phyloP scores from a whole-genome alignment of 2,113 vertebrate species.

The Cynopterus brachyotis region DNA sequence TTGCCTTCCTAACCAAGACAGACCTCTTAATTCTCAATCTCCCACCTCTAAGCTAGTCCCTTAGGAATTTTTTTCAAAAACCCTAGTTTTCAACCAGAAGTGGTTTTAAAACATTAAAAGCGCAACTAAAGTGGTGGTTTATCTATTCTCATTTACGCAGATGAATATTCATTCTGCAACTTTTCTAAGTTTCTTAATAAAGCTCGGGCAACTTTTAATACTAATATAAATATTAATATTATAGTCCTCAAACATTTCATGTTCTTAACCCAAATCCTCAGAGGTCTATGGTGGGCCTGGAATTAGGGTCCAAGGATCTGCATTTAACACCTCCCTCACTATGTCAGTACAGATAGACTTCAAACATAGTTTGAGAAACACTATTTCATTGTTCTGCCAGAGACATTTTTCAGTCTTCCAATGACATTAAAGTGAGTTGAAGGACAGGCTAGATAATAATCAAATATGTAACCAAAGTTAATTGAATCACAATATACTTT shows the following conservation, averaged over 20 bases:
- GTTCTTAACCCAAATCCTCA: neutral
- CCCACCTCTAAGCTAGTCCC: neutral
- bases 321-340: neutral
- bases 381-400: neutral
- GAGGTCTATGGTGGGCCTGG: neutral
- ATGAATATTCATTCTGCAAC: neutral
- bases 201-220: neutral
- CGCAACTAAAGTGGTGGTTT: neutral
- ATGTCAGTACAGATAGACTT: neutral
- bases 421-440: neutral
- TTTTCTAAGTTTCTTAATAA: constrained; percentile 20
- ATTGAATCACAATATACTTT: neutral
- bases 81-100: neutral
- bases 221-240: neutral
- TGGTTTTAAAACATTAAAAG: constrained; percentile 6
- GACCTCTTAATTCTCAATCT: neutral
- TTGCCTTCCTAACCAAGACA: neutral
- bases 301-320: neutral
- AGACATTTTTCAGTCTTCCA: neutral
- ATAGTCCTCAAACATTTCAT: neutral
- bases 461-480: constrained; percentile 31
- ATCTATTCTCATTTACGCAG: neutral
- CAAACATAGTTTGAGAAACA: neutral
- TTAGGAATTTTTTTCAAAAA: neutral
- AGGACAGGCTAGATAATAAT: neutral